Conservation (phyloP, 2,797 vertebrate species). For the Fistularia commersonii region DNA sequence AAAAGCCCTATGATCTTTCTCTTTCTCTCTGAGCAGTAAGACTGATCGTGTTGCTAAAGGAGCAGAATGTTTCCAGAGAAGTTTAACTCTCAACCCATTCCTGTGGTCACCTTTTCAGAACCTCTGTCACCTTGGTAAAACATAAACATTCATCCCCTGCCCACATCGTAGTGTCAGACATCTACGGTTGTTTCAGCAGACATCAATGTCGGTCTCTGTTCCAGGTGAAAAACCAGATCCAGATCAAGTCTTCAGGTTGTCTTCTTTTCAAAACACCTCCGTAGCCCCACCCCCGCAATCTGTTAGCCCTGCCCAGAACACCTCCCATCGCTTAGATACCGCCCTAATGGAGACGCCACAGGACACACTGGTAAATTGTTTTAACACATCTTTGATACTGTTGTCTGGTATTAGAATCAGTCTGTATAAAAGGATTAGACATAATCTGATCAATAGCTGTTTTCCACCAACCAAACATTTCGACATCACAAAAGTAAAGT, state of each 20-base stretch:
- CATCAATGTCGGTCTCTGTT: slow-evolving; percentile 4
- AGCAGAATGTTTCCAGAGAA: slow-evolving; percentile 98
- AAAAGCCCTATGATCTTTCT: background rate
- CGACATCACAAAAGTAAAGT: too few species aligned
- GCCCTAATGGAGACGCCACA: slow-evolving; percentile 96
- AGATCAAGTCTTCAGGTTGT: slow-evolving; percentile 95
- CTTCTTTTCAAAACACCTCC: slow-evolving; percentile 90
- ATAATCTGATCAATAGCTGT: too few species aligned
- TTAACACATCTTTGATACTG: slow-evolving; percentile 23
- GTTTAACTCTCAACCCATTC: slow-evolving; percentile 97
- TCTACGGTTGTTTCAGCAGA: background rate
- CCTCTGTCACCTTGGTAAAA: slow-evolving; percentile 94
- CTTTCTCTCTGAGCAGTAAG: slow-evolving; percentile 76
- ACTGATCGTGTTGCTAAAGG: slow-evolving; percentile 96
- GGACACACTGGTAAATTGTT: slow-evolving; percentile 88
- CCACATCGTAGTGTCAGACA: background rate
- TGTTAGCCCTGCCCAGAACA: slow-evolving; percentile 86
- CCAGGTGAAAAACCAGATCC: slow-evolving; percentile 95
- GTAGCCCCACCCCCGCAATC: slow-evolving; percentile 72
- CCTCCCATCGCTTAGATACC: slow-evolving; percentile 88
- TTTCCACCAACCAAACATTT: too few species aligned
- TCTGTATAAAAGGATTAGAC: background rate
- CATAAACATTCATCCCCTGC: background rate
- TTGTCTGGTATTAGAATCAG: background rate
- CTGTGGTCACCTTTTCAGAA: slow-evolving; percentile 97